Conservation (phyloP, 2,888 invertebrate species). For the Minunthozetes semirufus region DNA sequence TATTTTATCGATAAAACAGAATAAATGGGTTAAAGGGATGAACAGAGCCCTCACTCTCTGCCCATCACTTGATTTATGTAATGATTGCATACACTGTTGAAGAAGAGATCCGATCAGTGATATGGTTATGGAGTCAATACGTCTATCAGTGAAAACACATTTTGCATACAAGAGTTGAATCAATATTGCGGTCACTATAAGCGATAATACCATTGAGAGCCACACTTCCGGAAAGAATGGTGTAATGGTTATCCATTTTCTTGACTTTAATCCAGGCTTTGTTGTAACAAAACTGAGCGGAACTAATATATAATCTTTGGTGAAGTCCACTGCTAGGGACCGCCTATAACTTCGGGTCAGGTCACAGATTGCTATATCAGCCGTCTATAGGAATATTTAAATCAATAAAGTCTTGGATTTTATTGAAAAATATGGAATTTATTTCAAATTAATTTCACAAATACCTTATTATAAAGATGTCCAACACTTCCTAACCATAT, state of each 20-base stretch:
- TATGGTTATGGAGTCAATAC: not conserved
- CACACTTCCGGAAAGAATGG: not conserved
- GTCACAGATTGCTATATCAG: slow-evolving; percentile 27
- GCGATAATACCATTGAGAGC: not conserved
- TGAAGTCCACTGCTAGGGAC: slow-evolving; percentile 3
- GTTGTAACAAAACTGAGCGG: slow-evolving; percentile 3
- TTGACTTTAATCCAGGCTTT: not conserved
- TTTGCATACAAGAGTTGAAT: not conserved
- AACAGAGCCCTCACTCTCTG: not conserved
- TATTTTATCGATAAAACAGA: not conserved
- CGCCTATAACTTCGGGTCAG: not conserved
- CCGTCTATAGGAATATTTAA: not conserved
- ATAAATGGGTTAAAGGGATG: not conserved
- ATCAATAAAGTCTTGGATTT: not conserved
- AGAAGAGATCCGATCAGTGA: not conserved
- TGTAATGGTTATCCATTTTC: slow-evolving; percentile 5
- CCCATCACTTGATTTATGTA: not conserved
- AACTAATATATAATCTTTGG: not conserved
- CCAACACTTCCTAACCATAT: slow-evolving; percentile 1
- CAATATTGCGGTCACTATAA: not conserved
- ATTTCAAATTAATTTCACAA: not conserved
- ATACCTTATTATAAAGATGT: not conserved
- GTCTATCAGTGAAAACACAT: not conserved
- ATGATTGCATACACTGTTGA: not conserved
- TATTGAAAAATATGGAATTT: not conserved